A percentile compares a stretch with the other conserved stretches of the same genome.
Evolutionary conservation across 92 coral and sea anemone species (phyloP).

Genomic region (Meandrina meandrites): DNA sequence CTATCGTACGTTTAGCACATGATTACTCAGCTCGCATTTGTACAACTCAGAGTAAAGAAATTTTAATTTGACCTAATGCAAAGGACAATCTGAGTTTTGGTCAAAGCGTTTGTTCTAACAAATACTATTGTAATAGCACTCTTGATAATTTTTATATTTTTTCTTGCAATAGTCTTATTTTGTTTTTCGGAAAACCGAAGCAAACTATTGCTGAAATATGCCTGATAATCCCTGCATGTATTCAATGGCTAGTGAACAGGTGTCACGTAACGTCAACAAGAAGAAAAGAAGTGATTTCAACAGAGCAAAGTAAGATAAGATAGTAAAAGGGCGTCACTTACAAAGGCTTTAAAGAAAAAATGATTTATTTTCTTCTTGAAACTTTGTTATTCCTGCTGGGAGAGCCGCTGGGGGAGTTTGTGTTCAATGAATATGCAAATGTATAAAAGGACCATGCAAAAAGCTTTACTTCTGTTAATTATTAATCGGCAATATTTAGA

Average conservation of each 20-base stretch:
- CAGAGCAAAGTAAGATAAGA: not conserved
- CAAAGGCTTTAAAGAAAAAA: not conserved
- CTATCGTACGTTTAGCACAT: no score
- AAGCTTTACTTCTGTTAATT: not conserved
- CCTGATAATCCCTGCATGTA: not conserved
- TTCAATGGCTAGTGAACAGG: not conserved
- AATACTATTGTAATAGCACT: not conserved
- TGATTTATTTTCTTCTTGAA: not conserved
- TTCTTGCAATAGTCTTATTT: not conserved
- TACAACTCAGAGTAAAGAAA: not conserved
- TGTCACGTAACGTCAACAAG: not conserved
- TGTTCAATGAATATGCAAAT: slow-evolving; percentile 11
- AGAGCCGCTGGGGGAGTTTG: slow-evolving; percentile 4
- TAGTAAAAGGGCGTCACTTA: not conserved
- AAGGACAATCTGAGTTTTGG: not conserved
- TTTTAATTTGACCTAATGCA: not conserved
- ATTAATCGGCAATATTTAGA: not conserved
- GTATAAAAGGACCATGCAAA: not conserved
- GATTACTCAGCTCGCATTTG: no score
- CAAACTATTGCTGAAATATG: not conserved
- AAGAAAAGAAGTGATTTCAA: not conserved
- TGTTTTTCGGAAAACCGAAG: not conserved
- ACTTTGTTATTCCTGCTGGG: not conserved
- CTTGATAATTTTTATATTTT: not conserved
- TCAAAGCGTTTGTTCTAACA: not conserved